Evolutionary conservation across 2,113 vertebrate genomes (phyloP), one percentile per base, ranked within the genome.

Genomic region (Pyxicephalus adspersus): DNA sequence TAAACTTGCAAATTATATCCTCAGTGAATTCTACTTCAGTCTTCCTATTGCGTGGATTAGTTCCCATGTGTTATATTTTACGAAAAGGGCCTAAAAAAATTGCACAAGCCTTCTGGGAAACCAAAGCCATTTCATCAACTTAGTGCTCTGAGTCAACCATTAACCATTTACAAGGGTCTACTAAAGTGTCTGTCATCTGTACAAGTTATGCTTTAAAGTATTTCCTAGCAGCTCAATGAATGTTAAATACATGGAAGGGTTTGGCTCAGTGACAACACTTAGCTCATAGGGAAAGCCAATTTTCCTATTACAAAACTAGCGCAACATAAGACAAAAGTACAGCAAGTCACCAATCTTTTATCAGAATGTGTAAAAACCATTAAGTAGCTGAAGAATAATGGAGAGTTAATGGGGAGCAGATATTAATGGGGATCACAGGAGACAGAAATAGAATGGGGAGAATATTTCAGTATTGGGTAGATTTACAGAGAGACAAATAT

Each of bases 161-260:
- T 77, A 77, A 66, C 65, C 77, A 68, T 79, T 79, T 67, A 79
- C 65, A 79, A 79, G 65, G 22, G 68, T 79, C 77, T 66, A 79
- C 64, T 50, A 68, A 60, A 34, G 64, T 25, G 54, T 58, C 65
- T 79, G 77, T 79, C 64, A 68, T 79, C 77, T 68, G 68, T 79
- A 45, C 54, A 54, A 38, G 64, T 68, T 79, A 55, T 58, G 60
- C 52, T 68, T 58, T 68, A 68, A 68, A 65, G 29, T 58, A 60
- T 79, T 68, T 79, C 64, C 51, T 79, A 79, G 31, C 52, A 68
- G 52, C 65, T 58, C 54, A 38, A 66, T 60, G 65, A 79, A 55
- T 66, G 64, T 74, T 60, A 74, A 74, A 58, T 74, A 74, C 58
- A 38, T 57, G 63, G 45, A 77, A 66, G 26, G 64, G 28, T 65